Evolutionary conservation across 37 sponge, comb jelly and placozoan species (phyloP).

Genomic region (Dysidea cf. avara): DNA sequence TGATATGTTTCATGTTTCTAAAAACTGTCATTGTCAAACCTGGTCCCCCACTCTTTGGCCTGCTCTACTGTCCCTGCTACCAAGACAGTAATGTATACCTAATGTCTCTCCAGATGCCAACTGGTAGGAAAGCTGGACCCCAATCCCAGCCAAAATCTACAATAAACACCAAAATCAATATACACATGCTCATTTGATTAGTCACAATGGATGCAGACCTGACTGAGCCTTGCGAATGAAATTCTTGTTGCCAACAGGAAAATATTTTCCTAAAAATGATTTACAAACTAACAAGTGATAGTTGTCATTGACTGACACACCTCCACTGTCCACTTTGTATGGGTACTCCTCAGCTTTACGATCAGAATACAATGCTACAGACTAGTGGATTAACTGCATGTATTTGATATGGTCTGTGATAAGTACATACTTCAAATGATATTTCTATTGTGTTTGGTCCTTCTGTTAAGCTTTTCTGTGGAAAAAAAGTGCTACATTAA

Average conservation of each 20-base stretch:
- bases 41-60: no score
- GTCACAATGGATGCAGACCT: no score
- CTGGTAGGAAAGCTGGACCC: slow-evolving; percentile 94
- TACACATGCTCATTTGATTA: no score
- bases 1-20: no score
- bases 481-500: not conserved
- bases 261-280: slow-evolving; percentile 51
- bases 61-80: no score
- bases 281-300: no score
- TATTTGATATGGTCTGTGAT: no score
- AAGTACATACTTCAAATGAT: slow-evolving; percentile 51
- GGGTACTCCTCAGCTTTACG: slow-evolving; percentile 50
- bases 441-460: slow-evolving; percentile 50
- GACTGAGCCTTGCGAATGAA: slow-evolving; percentile 90
- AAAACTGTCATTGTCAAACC: no score
- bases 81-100: no score
- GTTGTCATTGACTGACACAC: not conserved
- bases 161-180: no score
- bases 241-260: slow-evolving; percentile 48
- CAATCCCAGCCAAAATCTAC: slow-evolving; percentile 99
- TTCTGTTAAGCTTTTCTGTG: slow-evolving; percentile 14
- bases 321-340: slow-evolving; percentile 35
- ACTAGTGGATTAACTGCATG: slow-evolving; percentile 37
- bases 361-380: slow-evolving; percentile 64
- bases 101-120: slow-evolving; percentile 84